Evolutionary conservation across 1,140 invertebrate genomes (phyloP).

Genomic region (Periplaneta americana): DNA sequence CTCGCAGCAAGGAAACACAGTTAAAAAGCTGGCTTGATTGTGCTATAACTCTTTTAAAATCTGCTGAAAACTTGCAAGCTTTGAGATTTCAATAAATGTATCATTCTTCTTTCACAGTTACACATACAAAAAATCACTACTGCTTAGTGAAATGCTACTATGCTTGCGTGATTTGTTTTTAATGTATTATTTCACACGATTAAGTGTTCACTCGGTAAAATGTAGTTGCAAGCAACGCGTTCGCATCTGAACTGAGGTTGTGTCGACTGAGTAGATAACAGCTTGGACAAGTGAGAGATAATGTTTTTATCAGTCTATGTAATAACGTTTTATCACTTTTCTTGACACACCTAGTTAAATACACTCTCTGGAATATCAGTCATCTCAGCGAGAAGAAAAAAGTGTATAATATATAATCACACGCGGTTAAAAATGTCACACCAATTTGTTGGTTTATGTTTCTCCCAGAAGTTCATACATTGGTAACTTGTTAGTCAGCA

Average conservation of each 20-base stretch:
- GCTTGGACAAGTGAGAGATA: background rate
- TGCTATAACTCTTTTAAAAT: background rate
- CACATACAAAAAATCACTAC: background rate
- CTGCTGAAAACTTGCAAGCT: background rate
- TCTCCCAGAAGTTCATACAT: background rate
- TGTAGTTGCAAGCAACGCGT: background rate
- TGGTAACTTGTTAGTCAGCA: background rate
- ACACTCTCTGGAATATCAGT: background rate
- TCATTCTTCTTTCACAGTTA: background rate
- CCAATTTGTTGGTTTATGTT: background rate
- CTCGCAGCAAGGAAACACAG: background rate
- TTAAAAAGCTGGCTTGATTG: background rate
- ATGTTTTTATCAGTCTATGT: background rate
- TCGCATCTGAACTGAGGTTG: background rate
- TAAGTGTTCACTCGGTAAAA: background rate
- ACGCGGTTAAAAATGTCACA: background rate
- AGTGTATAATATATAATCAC: too few species aligned
- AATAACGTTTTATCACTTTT: background rate
- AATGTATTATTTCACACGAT: background rate
- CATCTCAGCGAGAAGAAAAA: too few species aligned
- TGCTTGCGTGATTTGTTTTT: too few species aligned
- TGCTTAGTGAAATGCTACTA: too few species aligned
- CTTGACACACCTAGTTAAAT: background rate
- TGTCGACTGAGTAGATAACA: background rate
- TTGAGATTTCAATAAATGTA: background rate